Base-by-base conservation (phyloP, 2,113 vertebrate species). In the Atlantisia rogersi region DNA sequence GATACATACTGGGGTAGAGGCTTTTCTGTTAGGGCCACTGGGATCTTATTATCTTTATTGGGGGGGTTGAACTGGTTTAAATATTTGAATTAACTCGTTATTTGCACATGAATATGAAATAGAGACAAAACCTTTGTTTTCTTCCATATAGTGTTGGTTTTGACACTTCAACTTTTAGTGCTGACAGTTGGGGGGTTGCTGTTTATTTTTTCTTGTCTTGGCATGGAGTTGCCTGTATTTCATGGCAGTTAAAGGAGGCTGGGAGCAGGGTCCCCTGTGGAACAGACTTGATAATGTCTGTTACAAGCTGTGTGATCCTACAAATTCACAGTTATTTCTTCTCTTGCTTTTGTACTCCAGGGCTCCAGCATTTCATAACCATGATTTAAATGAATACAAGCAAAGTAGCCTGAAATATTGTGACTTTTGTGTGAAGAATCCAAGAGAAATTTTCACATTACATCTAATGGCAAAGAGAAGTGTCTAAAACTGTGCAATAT, bases 221-320 rank as follows among this genome's bases (percentile, higher is more conserved):
- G 10, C 40, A 24, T 9, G 15, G 12, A 62, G 28, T 44, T 68
- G 19, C 15, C 3, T 89, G 11, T 74, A 5, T 77, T 83, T 83
- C 63, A 55, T 63, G 44, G 40, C 31, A 1, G 15, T 1, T 56
- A 78, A 24, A 80, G 71, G 46, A 77, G 44, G 28, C 73, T 95
- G 86, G 14, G 62, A 87, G 86, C 64, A 67, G 82, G 82, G 59
- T 93, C 58, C 52, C 64, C 67, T 76, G 68, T 96, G 86, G 88
- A 92, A 42, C 25, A 48, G 52, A 5, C 17, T 71, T n/a, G 67
- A 9, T 39, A 69, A 37, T 37, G 40, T 67, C 64, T 77, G 55
- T 37, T 62, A 35, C 7, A 60, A 68, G 32, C 48, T 88, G 5
- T n/a, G 37, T 68, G 4, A 26, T 74, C 37, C 40, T 56, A 5